These are phyloP conservation scores for Lophochroa leadbeateri DNA, from an alignment of 2,113 vertebrate species.

Conservation along the genomic window DNA sequence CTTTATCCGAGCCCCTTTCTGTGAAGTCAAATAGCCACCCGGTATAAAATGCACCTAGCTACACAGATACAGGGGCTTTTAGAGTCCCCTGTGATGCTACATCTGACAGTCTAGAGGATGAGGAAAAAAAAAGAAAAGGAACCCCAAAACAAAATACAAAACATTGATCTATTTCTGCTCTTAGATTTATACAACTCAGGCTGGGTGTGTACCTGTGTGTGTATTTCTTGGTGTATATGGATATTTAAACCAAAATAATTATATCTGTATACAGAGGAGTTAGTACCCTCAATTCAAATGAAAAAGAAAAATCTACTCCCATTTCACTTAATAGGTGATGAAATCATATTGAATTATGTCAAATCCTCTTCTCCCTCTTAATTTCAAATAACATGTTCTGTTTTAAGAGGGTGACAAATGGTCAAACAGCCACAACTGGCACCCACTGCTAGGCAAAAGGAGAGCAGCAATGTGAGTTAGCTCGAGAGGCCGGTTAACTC, in stretches of 20 bases:
- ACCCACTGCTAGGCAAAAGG: neutral
- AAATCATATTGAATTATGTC: neutral
- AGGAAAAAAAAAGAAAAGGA: neutral
- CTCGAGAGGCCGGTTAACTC: neutral
- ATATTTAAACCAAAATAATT: neutral
- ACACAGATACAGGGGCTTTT: neutral
- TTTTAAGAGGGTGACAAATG: neutral
- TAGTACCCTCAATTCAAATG: neutral
- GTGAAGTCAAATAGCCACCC: neutral
- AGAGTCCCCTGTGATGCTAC: neutral
- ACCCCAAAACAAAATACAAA: neutral
- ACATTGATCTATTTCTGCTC: neutral
- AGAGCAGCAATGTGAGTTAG: neutral
- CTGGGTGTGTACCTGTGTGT: too few relatives aligned
- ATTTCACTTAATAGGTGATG: neutral
- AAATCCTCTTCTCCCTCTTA: neutral
- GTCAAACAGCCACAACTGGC: neutral
- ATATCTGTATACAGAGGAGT: neutral
- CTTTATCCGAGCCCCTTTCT: neutral
- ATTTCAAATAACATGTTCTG: neutral
- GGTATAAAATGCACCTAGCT: neutral
- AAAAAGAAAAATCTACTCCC: neutral
- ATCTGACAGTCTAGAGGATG: neutral
- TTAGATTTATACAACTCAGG: neutral
- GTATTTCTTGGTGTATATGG: neutral